Evolutionary conservation across 2,888 invertebrate genomes (phyloP), one percentile per base, ranked within the genome.

Genomic region (Plagodis dolabraria): DNA sequence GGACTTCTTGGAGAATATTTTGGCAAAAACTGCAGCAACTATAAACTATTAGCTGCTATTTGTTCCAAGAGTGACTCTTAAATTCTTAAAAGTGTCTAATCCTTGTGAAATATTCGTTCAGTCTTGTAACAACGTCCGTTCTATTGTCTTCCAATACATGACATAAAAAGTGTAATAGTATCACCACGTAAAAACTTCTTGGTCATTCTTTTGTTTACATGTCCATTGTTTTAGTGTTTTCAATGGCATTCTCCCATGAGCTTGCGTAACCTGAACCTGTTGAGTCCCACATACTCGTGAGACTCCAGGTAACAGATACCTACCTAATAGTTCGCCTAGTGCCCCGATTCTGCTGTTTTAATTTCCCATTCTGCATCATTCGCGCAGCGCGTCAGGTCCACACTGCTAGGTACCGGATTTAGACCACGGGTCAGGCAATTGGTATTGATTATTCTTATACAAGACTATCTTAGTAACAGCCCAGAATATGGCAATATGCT

Each of bases 141-240:
- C 61, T 58, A 63, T 66, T 66, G 66, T 66, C 49, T 56, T 56
- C 52, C 49, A 47, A 58, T 57, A 60, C 9, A 48, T 53, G 38
- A 45, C 47, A 56, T 44, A 49, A 58, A 44, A 60, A 56, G 58
- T 60, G 60, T 54, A 61, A 63, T 53, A 51, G 50, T 43, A 53
- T 55, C 62, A 47, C 42, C 36, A 46, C 34, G 46, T 52, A 54
- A 59, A 61, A 63, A 54, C 44, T 53, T 47, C 60, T 60, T 64
- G 60, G 67, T 52, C 57, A 60, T 67, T 63, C 63, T 65, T 63
- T 67, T 62, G 60, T 65, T 33, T 58, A 48, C 38, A 33, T 36
- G 22, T 47, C 57, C 42, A 67, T 68, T 66, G 68, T 69, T 67
- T 66, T 63, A 63, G 50, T 40, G 46, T 45, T 64, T 62, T 64